Evolutionary conservation across 1,140 invertebrate genomes (phyloP).

Genomic region (Vanessa tameamea): DNA sequence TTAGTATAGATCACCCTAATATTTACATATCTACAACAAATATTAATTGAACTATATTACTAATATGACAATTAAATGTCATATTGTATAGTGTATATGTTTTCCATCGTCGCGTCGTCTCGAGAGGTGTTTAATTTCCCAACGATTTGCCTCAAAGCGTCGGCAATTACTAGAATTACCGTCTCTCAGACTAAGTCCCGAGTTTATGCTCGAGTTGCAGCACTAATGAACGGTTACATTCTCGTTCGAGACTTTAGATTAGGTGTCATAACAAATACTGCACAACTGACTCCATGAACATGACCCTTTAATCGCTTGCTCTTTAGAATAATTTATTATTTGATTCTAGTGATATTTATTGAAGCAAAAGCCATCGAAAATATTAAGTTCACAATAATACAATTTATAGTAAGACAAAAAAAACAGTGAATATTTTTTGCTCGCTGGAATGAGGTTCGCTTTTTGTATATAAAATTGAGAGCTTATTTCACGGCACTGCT

Average conservation of each 20-base stretch:
- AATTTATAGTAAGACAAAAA: too few relatives aligned
- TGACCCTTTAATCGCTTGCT: too few relatives aligned
- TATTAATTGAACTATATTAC: not conserved
- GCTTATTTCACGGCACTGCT: too few relatives aligned
- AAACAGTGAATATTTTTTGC: too few relatives aligned
- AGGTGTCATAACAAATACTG: not conserved
- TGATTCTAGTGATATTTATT: too few relatives aligned
- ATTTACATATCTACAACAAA: too few relatives aligned
- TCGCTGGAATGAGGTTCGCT: too few relatives aligned
- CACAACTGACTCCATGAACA: not conserved
- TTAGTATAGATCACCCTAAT: too few relatives aligned
- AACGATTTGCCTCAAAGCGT: slow-evolving; percentile 29
- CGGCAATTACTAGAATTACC: slow-evolving; percentile 30
- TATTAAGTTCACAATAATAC: too few relatives aligned
- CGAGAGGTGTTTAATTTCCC: slow-evolving; percentile 30
- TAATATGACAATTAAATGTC: not conserved
- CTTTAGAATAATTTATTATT: too few relatives aligned
- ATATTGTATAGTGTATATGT: slow-evolving; percentile 7
- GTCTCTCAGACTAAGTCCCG: slow-evolving; percentile 26
- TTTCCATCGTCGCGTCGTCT: slow-evolving; percentile 21
- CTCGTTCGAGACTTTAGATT: slow-evolving; percentile 7
- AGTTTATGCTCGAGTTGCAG: slow-evolving; percentile 15
- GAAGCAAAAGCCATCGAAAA: too few relatives aligned
- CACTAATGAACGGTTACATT: slow-evolving; percentile 12
- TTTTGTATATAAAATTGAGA: too few relatives aligned